These are phyloP conservation scores for Phoeniculus purpureus DNA, from an alignment of 2,797 vertebrate species.

Conservation along the genomic window DNA sequence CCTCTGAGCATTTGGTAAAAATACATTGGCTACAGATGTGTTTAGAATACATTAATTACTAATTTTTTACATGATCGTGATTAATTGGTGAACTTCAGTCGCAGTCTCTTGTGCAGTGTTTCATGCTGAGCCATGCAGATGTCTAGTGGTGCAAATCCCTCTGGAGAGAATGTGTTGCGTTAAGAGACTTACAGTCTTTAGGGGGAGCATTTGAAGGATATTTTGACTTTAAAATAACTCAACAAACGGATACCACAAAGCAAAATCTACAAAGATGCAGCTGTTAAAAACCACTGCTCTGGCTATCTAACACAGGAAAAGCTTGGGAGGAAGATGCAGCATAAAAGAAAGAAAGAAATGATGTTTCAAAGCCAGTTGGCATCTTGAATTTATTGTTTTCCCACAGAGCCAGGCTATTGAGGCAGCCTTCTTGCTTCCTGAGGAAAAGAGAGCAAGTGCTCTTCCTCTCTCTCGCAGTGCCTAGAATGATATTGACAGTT, in stretches of 20 bases:
- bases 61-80: neutral
- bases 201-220: conserved; percentile 32
- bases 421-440: neutral
- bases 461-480: neutral
- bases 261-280: neutral
- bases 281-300: neutral
- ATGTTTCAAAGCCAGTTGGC: conserved; percentile 20
- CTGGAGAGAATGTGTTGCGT: neutral
- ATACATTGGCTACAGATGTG: neutral
- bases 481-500: neutral
- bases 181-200: neutral
- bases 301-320: neutral
- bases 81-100: conserved; percentile 16
- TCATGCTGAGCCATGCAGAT: neutral
- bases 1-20: neutral
- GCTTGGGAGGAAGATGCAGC: neutral
- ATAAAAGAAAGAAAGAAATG: neutral
- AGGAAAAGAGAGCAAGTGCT: neutral
- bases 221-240: conserved; percentile 35
- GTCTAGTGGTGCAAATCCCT: neutral
- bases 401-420: neutral
- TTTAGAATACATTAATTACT: conserved; percentile 9
- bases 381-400: neutral
- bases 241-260: neutral
- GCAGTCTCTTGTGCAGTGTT: neutral